Evolutionary conservation across 2,113 vertebrate species (phyloP).

Genomic region (Tychaedon coryphoeus): DNA sequence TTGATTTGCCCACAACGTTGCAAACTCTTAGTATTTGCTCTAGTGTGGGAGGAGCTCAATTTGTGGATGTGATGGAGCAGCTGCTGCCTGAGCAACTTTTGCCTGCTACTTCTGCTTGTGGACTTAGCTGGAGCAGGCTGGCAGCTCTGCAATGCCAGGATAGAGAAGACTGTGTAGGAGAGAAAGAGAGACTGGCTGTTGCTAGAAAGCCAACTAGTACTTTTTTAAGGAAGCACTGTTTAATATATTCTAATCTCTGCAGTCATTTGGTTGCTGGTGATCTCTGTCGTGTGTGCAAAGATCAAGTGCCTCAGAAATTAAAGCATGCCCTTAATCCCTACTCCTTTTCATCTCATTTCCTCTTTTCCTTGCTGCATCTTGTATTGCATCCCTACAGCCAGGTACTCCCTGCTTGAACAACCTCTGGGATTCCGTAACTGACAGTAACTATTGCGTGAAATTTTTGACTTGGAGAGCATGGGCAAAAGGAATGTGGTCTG

Average conservation of each 20-base stretch:
- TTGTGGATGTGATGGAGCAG: neutral
- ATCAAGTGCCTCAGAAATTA: neutral
- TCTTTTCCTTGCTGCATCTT: neutral
- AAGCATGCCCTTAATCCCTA: neutral
- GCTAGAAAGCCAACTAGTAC: neutral
- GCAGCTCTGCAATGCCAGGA: neutral
- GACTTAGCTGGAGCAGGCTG: neutral
- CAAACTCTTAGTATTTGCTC: neutral
- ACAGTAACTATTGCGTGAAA: neutral
- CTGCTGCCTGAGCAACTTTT: neutral
- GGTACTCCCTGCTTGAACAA: neutral
- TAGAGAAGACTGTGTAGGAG: neutral
- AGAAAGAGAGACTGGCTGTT: neutral
- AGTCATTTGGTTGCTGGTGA: neutral
- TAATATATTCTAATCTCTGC: neutral
- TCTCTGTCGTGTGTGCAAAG: neutral
- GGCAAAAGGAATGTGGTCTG: neutral
- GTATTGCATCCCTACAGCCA: neutral
- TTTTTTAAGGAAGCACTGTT: neutral
- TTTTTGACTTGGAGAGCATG: neutral
- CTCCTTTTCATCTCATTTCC: neutral
- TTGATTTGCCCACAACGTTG: neutral
- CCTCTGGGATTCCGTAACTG: neutral
- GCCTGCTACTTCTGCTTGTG: neutral
- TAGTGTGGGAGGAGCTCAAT: neutral